These are phyloP conservation scores for Eptesicus fuscus DNA, from an alignment of 2,113 vertebrate species.

Conservation along the genomic window DNA sequence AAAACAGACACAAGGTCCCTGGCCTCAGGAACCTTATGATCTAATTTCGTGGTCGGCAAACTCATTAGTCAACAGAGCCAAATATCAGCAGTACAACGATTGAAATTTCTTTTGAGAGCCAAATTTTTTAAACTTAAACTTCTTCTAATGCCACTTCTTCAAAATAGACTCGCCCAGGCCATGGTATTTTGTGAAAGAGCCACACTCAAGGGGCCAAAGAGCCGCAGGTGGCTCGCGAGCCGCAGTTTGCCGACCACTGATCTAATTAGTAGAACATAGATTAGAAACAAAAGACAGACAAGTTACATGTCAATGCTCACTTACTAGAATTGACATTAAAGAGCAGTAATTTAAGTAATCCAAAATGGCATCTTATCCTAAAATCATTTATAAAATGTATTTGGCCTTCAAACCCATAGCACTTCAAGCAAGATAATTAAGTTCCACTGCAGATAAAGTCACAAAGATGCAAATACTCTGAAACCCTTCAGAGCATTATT, in stretches of 20 bases:
- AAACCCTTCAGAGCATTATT: background rate
- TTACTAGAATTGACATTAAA: constrained; percentile 14
- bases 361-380: constrained; percentile 38
- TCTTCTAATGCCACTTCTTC: too few species aligned
- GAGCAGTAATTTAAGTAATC: constrained; percentile 13
- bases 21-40: constrained; percentile 32
- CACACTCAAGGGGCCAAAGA: too few species aligned
- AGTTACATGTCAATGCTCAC: constrained; percentile 17
- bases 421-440: constrained; percentile 37
- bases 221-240: too few species aligned
- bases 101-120: too few species aligned
- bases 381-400: constrained; percentile 62
- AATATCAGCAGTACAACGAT: too few species aligned
- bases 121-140: too few species aligned
- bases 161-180: too few species aligned
- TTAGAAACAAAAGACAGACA: constrained; percentile 33
- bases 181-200: too few species aligned
- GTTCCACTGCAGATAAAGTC: constrained; percentile 30
- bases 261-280: constrained; percentile 53
- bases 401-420: constrained; percentile 53
- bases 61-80: too few species aligned
- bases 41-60: background rate
- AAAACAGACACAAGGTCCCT: constrained; percentile 32
- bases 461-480: background rate
- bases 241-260: background rate